These are phyloP conservation scores for Hippasteria phrygiana DNA, from an alignment of 53 echinoderm and acorn worm genomes.

Conservation along the genomic window DNA sequence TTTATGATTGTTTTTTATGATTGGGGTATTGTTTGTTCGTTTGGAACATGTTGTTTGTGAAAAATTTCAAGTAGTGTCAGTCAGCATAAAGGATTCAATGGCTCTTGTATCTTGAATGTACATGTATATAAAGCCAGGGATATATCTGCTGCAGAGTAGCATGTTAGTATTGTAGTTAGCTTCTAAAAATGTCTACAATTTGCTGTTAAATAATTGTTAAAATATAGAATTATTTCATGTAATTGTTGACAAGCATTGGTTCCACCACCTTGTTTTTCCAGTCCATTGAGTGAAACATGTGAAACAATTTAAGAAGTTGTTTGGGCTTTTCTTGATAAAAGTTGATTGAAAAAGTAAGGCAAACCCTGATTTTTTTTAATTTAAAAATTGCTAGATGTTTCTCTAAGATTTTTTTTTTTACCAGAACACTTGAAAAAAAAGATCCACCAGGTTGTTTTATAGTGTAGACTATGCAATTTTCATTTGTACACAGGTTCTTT, in stretches of 20 bases:
- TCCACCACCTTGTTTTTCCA: not conserved
- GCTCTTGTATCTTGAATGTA: constrained; percentile 16
- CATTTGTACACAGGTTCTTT: not conserved
- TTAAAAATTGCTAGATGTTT: too few relatives aligned
- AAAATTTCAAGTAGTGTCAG: not conserved
- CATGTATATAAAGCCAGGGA: constrained; percentile 1
- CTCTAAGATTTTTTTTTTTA: not conserved
- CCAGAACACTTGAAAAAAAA: too few relatives aligned
- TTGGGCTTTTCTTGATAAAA: not conserved
- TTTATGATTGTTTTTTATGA: not conserved
- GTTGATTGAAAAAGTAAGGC: too few relatives aligned
- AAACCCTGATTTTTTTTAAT: too few relatives aligned
- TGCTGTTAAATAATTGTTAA: constrained; percentile 26
- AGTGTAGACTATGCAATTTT: constrained; percentile 24
- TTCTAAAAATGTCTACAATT: not conserved
- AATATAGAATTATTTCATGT: not conserved
- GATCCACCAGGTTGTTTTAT: not conserved
- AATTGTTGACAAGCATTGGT: not conserved
- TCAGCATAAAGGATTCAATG: not conserved
- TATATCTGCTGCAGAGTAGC: not conserved
- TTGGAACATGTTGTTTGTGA: not conserved
- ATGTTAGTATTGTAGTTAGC: not conserved
- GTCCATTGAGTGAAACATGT: too few relatives aligned
- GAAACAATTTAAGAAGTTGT: too few relatives aligned
- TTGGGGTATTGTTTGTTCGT: not conserved